phyloP scores from a whole-genome alignment of 1,140 invertebrate genomes.

The Aphaenogaster rudis region DNA sequence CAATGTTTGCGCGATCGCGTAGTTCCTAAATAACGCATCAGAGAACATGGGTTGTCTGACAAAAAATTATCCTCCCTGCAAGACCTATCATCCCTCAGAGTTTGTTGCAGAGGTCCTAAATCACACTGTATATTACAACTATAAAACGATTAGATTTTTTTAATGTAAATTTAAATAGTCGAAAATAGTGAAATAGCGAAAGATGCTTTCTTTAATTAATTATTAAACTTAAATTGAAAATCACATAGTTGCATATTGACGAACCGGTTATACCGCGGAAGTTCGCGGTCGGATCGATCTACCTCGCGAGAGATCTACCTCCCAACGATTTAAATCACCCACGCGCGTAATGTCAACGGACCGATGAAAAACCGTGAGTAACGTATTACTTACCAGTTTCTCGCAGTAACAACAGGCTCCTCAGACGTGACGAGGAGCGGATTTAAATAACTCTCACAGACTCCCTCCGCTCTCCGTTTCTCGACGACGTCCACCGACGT shows the following conservation, averaged over 20 bases:
- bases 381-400: slow-evolving; percentile 38
- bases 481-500: not conserved
- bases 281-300: not conserved
- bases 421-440: not conserved
- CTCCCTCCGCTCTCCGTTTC: not conserved
- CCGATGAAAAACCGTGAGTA: not conserved
- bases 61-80: no score
- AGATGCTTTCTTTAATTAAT: not conserved
- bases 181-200: not conserved
- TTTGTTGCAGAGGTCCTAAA: no score
- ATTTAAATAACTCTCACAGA: not conserved
- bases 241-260: not conserved
- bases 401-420: slow-evolving; percentile 5
- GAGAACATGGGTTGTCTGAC: no score
- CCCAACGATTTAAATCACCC: not conserved
- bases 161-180: not conserved
- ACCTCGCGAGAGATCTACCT: not conserved
- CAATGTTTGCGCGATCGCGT: no score
- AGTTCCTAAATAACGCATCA: no score
- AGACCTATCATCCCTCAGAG: no score
- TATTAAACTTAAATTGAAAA: not conserved
- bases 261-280: not conserved
- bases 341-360: not conserved
- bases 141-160: not conserved
- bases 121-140: no score